Evolutionary conservation across 2,888 invertebrate species (phyloP).

Genomic region (Orchestes rusci): DNA sequence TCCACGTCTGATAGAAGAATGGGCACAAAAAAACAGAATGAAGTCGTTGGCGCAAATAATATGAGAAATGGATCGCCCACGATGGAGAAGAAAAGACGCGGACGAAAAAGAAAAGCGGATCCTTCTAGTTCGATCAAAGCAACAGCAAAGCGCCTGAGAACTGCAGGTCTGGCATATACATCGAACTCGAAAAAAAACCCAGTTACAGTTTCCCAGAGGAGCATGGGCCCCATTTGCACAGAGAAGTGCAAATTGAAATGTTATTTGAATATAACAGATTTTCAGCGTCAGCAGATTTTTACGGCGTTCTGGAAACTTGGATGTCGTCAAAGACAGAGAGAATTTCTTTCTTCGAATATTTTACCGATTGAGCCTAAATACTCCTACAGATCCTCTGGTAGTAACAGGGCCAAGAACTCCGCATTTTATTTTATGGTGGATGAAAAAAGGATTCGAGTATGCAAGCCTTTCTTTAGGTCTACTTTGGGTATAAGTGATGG

Average conservation of each 20-base stretch:
- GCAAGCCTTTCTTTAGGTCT: constrained; percentile 3
- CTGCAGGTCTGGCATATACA: background rate
- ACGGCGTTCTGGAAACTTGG: background rate
- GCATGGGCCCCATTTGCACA: background rate
- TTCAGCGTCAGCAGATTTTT: background rate
- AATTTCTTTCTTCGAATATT: background rate
- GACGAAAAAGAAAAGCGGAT: constrained; percentile 3
- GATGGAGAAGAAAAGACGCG: background rate
- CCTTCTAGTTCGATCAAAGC: constrained; percentile 6
- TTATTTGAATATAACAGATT: background rate
- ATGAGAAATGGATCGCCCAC: too few relatives aligned
- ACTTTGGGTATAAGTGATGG: constrained; percentile 2
- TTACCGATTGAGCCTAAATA: background rate
- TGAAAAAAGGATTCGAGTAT: constrained; percentile 1
- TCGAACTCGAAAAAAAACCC: constrained; percentile 6
- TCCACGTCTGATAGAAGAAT: too few relatives aligned
- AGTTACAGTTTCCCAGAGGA: background rate
- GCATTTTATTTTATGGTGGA: constrained; percentile 3
- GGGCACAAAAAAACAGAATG: too few relatives aligned
- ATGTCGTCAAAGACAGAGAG: constrained; percentile 1
- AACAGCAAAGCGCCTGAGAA: constrained; percentile 10
- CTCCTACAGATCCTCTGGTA: background rate
- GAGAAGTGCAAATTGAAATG: background rate
- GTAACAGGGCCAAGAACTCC: background rate
- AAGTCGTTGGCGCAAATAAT: too few relatives aligned